phyloP scores from a whole-genome alignment of 2,797 vertebrate species.

The Chrysocyon brachyurus region DNA sequence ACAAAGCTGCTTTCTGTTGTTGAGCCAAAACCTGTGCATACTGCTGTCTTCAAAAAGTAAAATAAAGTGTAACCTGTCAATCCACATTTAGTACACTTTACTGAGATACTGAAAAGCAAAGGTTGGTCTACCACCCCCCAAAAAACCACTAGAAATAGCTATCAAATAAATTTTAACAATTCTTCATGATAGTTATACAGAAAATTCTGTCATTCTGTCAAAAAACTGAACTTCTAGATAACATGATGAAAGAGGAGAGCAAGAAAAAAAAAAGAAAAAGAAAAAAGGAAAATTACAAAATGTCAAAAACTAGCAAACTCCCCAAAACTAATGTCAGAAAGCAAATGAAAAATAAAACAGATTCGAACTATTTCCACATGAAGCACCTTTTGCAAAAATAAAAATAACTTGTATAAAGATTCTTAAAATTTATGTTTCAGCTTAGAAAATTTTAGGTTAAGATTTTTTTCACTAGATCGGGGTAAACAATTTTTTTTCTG shows the following conservation, averaged over 20 bases:
- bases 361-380: constrained; percentile 4
- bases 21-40: constrained; percentile 96
- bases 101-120: constrained; percentile 36
- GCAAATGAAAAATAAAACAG: constrained; percentile 39
- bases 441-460: constrained; percentile 10
- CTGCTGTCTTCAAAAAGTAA: constrained; percentile 93
- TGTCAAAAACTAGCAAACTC: constrained; percentile 10
- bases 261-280: background rate
- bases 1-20: constrained; percentile 97
- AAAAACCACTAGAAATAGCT: constrained; percentile 19
- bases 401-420: constrained; percentile 47
- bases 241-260: background rate
- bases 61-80: constrained; percentile 69
- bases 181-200: background rate
- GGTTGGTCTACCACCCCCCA: background rate
- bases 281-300: background rate
- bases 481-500: background rate
- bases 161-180: constrained; percentile 43
- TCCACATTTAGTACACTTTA: constrained; percentile 41
- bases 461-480: background rate
- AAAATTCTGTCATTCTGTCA: constrained; percentile 38
- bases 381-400: constrained; percentile 20
- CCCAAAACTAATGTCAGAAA: constrained; percentile 3
- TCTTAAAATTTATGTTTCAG: constrained; percentile 15
- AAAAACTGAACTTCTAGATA: constrained; percentile 24